A percentile compares a stretch with the other conserved stretches of the same genome.
These are phyloP conservation scores for Amphilophus citrinellus DNA, from an alignment of 2,113 vertebrate genomes.

Conservation along the genomic window DNA sequence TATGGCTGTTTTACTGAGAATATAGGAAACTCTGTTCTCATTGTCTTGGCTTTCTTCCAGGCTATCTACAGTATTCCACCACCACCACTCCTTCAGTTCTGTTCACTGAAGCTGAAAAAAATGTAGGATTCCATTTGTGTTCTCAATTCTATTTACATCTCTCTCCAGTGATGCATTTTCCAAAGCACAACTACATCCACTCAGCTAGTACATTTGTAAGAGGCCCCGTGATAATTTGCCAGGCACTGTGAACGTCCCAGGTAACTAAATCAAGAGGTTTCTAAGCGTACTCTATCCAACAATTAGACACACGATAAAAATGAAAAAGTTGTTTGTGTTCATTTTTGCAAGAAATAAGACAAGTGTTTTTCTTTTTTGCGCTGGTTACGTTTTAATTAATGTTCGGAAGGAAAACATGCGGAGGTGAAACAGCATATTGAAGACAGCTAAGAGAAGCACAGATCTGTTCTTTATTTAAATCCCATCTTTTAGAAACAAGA, in stretches of 20 bases:
- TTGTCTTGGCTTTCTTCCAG: neutral
- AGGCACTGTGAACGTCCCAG: neutral
- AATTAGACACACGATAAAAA: constrained; percentile 4
- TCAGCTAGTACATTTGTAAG: neutral
- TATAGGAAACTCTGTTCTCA: neutral
- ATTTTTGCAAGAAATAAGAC: neutral
- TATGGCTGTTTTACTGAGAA: neutral
- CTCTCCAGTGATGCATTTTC: constrained; percentile 1
- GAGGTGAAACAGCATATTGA: neutral
- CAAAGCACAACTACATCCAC: neutral
- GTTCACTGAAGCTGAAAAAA: constrained; percentile 3
- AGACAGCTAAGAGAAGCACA: neutral
- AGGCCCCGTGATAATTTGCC: neutral
- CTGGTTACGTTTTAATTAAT: neutral
- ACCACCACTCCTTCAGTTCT: neutral
- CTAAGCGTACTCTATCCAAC: neutral
- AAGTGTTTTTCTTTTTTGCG: neutral
- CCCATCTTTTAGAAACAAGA: neutral
- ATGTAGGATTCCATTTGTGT: neutral
- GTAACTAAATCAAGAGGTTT: constrained; percentile 17
- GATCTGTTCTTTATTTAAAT: neutral
- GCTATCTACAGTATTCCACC: neutral
- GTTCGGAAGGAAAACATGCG: neutral
- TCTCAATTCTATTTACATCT: constrained; percentile 6
- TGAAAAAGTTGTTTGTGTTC: neutral